Evolutionary conservation across 2,797 vertebrate species (phyloP).

Genomic region (Micromesistius poutassou): DNA sequence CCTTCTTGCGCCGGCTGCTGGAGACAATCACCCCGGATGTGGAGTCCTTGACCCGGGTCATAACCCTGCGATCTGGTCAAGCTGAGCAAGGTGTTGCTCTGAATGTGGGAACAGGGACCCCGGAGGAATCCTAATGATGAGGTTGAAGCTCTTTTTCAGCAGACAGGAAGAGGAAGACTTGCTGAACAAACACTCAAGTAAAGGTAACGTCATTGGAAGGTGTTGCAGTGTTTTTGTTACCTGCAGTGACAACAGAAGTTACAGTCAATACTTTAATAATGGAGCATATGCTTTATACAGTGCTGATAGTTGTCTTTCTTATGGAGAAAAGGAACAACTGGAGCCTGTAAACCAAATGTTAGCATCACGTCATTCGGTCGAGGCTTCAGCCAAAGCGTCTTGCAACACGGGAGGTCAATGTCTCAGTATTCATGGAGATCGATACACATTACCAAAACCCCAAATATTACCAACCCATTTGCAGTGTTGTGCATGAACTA

Average conservation of each 20-base stretch:
- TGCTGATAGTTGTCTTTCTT: background rate
- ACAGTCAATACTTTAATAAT: background rate
- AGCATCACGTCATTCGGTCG: background rate
- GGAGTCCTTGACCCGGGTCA: background rate
- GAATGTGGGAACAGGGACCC: constrained; percentile 44
- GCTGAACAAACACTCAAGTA: background rate
- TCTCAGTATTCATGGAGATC: background rate
- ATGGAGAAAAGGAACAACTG: background rate
- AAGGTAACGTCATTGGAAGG: background rate
- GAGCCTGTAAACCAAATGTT: background rate
- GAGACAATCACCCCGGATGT: background rate
- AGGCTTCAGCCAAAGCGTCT: background rate
- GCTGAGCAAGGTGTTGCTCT: constrained; percentile 42
- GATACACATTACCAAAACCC: background rate
- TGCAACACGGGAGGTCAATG: background rate
- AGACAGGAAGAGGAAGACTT: background rate
- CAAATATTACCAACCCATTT: background rate
- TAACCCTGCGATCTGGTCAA: constrained; percentile 26
- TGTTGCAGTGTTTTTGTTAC: background rate
- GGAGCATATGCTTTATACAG: background rate
- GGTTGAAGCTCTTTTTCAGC: background rate
- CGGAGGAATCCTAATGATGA: constrained; percentile 53
- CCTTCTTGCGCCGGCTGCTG: background rate
- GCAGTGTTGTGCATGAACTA: too few species aligned
- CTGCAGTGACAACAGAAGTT: background rate